These are phyloP conservation scores for Hypselothyrea guttata DNA, from an alignment of 2,888 invertebrate species.

Conservation along the genomic window DNA sequence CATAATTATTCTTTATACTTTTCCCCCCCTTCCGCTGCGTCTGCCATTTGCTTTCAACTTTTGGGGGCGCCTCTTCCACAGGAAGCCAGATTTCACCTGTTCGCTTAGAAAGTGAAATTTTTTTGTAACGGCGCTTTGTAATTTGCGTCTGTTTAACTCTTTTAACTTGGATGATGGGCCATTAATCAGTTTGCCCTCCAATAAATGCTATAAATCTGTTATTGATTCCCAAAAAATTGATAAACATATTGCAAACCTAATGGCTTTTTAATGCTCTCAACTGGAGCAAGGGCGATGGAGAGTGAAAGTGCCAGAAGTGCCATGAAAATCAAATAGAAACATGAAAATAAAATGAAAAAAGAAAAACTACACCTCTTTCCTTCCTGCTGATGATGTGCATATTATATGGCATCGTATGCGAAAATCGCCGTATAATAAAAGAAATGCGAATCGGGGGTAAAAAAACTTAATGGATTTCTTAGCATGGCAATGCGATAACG, in stretches of 20 bases:
- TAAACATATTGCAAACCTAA: constrained; percentile 37
- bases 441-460: too few species aligned
- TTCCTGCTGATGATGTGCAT: neutral
- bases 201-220: constrained; percentile 18
- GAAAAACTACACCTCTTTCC: too few species aligned
- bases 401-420: constrained; percentile 46
- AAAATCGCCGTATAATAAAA: constrained; percentile 40
- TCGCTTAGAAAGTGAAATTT: constrained; percentile 71
- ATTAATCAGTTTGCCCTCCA: constrained; percentile 58
- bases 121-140: constrained; percentile 48
- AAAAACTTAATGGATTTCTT: constrained; percentile 45
- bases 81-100: constrained; percentile 76
- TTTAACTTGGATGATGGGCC: constrained; percentile 41
- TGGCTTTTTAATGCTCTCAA: constrained; percentile 48
- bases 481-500: constrained; percentile 45
- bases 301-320: constrained; percentile 40
- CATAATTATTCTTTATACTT: constrained; percentile 74
- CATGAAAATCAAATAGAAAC: too few species aligned
- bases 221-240: constrained; percentile 57
- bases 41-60: constrained; percentile 1
- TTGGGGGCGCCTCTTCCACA: constrained; percentile 54
- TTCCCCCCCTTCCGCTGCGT: neutral
- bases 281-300: constrained; percentile 46
- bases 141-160: constrained; percentile 31
- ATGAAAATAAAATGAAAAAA: too few species aligned